phyloP scores from a whole-genome alignment of 2,797 vertebrate genomes.

The Harpagifer antarcticus region DNA sequence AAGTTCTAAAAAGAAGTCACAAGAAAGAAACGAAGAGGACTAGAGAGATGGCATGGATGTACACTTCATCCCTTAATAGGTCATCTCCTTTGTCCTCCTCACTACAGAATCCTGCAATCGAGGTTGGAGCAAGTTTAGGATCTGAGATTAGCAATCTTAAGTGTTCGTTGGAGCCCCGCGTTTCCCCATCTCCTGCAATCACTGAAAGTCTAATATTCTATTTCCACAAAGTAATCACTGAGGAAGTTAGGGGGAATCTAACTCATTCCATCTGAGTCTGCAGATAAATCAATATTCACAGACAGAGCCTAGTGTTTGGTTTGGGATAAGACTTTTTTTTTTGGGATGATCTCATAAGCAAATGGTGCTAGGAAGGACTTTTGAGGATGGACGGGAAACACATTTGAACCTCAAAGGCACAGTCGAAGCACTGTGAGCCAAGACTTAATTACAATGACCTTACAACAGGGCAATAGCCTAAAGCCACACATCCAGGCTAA shows the following conservation, averaged over 20 bases:
- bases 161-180: conserved; percentile 57
- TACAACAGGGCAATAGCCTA: conserved; percentile 77
- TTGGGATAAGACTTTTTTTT: conserved; percentile 66
- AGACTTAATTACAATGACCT: conserved; percentile 86
- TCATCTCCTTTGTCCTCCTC: conserved; percentile 48
- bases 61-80: conserved; percentile 58
- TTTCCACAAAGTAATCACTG: conserved; percentile 82
- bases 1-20: conserved; percentile 2
- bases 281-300: conserved; percentile 83
- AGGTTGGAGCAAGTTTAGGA: conserved; percentile 72
- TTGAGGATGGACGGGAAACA: conserved; percentile 72
- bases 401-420: conserved; percentile 83
- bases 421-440: conserved; percentile 68
- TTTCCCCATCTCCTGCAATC: conserved; percentile 70
- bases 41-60: conserved; percentile 39
- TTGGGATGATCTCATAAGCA: conserved; percentile 71
- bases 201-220: conserved; percentile 81
- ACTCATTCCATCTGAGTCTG: conserved; percentile 77
- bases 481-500: conserved; percentile 67
- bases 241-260: conserved; percentile 75
- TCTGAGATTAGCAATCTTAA: conserved; percentile 77
- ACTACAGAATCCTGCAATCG: conserved; percentile 61
- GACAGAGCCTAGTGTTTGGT: conserved; percentile 76
- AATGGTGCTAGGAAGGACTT: conserved; percentile 73
- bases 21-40: conserved; percentile 13